These are phyloP conservation scores for Jacana jacana DNA, from an alignment of 2,113 vertebrate genomes.

Conservation along the genomic window DNA sequence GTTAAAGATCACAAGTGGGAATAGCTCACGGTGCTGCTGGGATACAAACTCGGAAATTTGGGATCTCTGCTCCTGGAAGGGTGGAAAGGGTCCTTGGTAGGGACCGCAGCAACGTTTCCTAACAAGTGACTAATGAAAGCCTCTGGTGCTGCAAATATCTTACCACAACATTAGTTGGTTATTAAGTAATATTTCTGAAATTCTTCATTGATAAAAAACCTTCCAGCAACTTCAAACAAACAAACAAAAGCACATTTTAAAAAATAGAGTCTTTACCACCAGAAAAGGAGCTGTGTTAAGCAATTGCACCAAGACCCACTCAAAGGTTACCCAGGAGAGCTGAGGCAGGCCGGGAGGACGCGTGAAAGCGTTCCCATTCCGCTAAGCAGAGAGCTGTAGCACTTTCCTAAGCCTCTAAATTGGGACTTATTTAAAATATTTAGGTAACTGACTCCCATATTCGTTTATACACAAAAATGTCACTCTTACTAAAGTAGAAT, in stretches of 20 bases:
- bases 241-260: neutral
- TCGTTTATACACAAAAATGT: neutral
- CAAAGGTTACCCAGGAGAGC: neutral
- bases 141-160: neutral
- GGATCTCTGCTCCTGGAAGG: neutral
- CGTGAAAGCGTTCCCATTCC: neutral
- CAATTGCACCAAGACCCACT: neutral
- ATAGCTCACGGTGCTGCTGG: neutral
- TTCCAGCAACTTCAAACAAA: slow-evolving; percentile 33
- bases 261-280: neutral
- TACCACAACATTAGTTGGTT: neutral
- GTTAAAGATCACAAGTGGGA: neutral
- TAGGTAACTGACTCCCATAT: neutral
- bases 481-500: neutral
- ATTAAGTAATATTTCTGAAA: slow-evolving; percentile 18
- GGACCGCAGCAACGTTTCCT: neutral
- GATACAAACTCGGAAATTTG: neutral
- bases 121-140: neutral
- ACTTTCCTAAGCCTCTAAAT: neutral
- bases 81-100: neutral
- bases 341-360: neutral
- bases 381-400: neutral
- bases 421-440: neutral
- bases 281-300: neutral
- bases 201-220: neutral